These are phyloP conservation scores for Callimorpha dominula DNA, from an alignment of 2,888 invertebrate genomes.

Conservation along the genomic window DNA sequence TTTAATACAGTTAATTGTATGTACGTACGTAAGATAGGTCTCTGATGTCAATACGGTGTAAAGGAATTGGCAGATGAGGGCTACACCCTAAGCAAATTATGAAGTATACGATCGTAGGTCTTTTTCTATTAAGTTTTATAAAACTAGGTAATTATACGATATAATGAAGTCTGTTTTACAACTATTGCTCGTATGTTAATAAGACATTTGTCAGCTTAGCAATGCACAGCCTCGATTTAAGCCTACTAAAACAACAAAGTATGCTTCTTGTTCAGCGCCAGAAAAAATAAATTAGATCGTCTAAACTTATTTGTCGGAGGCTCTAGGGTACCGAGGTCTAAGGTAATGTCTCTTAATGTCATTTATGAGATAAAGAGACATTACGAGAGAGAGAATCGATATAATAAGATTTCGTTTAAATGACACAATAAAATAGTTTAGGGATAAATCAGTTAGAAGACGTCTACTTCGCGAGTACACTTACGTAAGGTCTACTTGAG, in stretches of 20 bases:
- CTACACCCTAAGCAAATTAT: background rate
- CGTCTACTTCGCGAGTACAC: conserved; percentile 19
- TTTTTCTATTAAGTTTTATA: background rate
- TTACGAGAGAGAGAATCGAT: too few relatives aligned
- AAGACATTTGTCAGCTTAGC: background rate
- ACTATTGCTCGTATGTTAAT: background rate
- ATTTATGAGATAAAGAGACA: background rate
- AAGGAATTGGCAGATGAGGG: too few relatives aligned
- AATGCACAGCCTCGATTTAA: too few relatives aligned
- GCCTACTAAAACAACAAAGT: background rate
- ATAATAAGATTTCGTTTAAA: background rate
- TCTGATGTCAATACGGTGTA: too few relatives aligned
- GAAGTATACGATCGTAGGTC: background rate
- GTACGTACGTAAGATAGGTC: too few relatives aligned
- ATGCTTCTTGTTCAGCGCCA: background rate
- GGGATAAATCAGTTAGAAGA: background rate
- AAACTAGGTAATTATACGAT: background rate
- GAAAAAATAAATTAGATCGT: background rate
- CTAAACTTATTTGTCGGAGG: background rate
- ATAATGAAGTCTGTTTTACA: background rate
- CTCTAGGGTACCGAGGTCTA: background rate
- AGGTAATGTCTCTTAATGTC: background rate
- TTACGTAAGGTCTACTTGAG: conserved; percentile 32
- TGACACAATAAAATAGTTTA: background rate
- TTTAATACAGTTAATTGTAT: too few relatives aligned